These are phyloP conservation scores for Nebria ingens DNA, from an alignment of 1,140 invertebrate species.

Conservation along the genomic window DNA sequence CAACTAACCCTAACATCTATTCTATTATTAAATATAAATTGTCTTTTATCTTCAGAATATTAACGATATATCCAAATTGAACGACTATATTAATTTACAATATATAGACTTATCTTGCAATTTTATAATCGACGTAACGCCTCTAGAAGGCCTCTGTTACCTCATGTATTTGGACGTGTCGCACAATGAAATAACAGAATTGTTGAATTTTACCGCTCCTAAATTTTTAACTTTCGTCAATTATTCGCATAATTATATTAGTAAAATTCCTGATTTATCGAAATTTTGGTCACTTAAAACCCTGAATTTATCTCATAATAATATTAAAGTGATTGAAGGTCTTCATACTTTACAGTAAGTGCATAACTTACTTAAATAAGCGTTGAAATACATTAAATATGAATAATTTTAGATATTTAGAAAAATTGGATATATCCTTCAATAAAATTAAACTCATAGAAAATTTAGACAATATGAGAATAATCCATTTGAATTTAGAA, in stretches of 20 bases:
- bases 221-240: slow-evolving; percentile 23
- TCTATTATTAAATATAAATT: background rate
- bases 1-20: background rate
- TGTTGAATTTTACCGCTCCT: slow-evolving; percentile 25
- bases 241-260: slow-evolving; percentile 21
- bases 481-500: slow-evolving; percentile 15
- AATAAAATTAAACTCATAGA: slow-evolving; percentile 17
- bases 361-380: background rate
- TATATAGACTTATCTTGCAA: slow-evolving; percentile 25
- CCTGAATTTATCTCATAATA: slow-evolving; percentile 24
- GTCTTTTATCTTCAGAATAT: slow-evolving; percentile 18
- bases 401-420: slow-evolving; percentile 15
- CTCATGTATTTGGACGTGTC: slow-evolving; percentile 27
- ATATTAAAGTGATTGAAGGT: slow-evolving; percentile 20
- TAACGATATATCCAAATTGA: slow-evolving; percentile 19
- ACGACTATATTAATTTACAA: slow-evolving; percentile 22
- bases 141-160: slow-evolving; percentile 20
- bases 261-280: slow-evolving; percentile 20
- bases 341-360: slow-evolving; percentile 18
- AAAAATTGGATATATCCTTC: slow-evolving; percentile 16
- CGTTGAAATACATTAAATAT: background rate
- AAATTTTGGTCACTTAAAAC: slow-evolving; percentile 27
- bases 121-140: slow-evolving; percentile 17
- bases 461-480: slow-evolving; percentile 12
- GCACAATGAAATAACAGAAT: slow-evolving; percentile 18